Evolutionary conservation across 1,140 invertebrate genomes (phyloP), one percentile per base, ranked within the genome.

Genomic region (Leptestheria dahalacensis): DNA sequence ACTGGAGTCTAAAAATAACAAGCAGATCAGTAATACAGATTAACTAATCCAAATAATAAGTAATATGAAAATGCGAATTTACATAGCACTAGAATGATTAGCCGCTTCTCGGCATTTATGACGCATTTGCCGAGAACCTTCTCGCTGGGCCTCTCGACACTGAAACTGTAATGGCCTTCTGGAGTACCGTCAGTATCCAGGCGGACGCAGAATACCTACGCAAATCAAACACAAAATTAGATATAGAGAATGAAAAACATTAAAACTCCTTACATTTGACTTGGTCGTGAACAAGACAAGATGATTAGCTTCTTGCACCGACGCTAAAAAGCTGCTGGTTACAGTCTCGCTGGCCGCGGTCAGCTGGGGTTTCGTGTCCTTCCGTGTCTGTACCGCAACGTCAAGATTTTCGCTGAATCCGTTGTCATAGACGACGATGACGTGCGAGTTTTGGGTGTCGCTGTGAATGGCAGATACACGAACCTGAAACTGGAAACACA

Each of bases 51-150:
- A 21, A 54, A 24, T 28, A 2, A 11, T 54, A 9, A 26, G 29
- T 24, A 24, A 54, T n/a, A n/a, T n/a, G n/a, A n/a, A n/a, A n/a
- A n/a, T n/a, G n/a, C n/a, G 18, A 26, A n/a, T 28, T 28, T 55
- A 55, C 53, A 55, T n/a, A 55, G 28, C 9, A 55, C 53, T 21
- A 55, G 26, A 25, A 55, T 29, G 53, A 20, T 55, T 10, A 55
- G 20, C 26, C 26, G 28, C 25, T 29, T 55, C 3, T 18, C 26
- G 21, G 26, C 53, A 55, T 55, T 55, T 21, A 55, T 33, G 12
- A 55, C 26, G 20, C 15, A 26, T 33, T 29, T 55, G 28, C 53
- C 53, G 26, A 55, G 11, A 11, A 29, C 33, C 21, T 55, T 55
- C 20, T 20, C 23, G 23, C n/a, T 20, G 25, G 25, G 15, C 18